Evolutionary conservation across 2,888 invertebrate genomes (phyloP).

Genomic region (Neocrepidodera transversa): DNA sequence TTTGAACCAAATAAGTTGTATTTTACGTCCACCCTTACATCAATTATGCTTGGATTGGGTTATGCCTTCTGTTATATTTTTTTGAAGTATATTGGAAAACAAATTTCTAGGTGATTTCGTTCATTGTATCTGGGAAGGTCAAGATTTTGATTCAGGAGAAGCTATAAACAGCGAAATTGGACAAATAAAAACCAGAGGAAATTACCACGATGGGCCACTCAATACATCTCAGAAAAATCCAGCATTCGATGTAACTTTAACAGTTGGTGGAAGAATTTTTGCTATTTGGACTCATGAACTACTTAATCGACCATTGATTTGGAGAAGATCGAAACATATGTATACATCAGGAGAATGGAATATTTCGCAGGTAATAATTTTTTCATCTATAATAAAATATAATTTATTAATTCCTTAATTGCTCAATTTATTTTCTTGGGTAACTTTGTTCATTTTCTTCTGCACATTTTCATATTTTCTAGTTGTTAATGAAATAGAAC

Average conservation of each 20-base stretch:
- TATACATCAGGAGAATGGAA: conserved; percentile 78
- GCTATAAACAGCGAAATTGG: conserved; percentile 70
- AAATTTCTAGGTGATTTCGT: conserved; percentile 52
- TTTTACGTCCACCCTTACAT: too few relatives aligned
- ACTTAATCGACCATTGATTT: conserved; percentile 67
- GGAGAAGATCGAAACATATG: conserved; percentile 68
- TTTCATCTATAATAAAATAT: background rate
- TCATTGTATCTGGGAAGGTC: conserved; percentile 71
- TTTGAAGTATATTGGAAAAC: too few relatives aligned
- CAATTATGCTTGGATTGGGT: too few relatives aligned
- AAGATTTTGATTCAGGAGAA: conserved; percentile 69
- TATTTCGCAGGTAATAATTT: conserved; percentile 39
- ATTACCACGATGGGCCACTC: conserved; percentile 76
- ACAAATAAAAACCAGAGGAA: conserved; percentile 54
- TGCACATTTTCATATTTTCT: too few relatives aligned
- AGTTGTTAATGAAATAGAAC: too few relatives aligned
- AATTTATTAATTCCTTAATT: too few relatives aligned
- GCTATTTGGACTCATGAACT: conserved; percentile 65
- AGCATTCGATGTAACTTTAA: conserved; percentile 30
- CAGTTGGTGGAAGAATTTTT: conserved; percentile 55
- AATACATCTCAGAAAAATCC: conserved; percentile 31
- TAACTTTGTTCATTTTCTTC: too few relatives aligned
- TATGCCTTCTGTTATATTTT: too few relatives aligned
- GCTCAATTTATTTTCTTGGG: too few relatives aligned
- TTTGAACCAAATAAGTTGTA: background rate